These are phyloP conservation scores for Drosophila tani DNA, from an alignment of 1,140 invertebrate species.

Conservation along the genomic window DNA sequence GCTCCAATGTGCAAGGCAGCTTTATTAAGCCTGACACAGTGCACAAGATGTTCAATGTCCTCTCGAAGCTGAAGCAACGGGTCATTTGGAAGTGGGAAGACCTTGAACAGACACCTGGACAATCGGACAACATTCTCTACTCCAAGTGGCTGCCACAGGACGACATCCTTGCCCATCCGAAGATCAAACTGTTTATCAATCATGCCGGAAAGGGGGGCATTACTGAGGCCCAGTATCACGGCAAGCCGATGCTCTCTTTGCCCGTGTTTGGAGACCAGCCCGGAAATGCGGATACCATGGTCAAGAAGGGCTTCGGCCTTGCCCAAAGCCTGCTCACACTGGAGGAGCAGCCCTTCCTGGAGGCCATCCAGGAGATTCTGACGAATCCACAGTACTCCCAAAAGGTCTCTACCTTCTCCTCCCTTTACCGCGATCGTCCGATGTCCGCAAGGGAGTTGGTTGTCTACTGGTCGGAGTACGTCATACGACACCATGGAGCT, in stretches of 20 bases:
- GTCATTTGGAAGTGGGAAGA: conserved; percentile 86
- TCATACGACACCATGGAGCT: conserved; percentile 84
- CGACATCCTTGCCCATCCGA: conserved; percentile 86
- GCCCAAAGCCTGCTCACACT: conserved; percentile 82
- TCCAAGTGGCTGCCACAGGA: conserved; percentile 87
- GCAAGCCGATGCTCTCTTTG: conserved; percentile 86
- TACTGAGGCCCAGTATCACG: conserved; percentile 85
- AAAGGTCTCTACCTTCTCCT: conserved; percentile 52
- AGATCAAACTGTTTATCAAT: conserved; percentile 89
- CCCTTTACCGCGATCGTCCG: conserved; percentile 71
- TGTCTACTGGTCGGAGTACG: conserved; percentile 85
- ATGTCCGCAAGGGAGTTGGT: conserved; percentile 73
- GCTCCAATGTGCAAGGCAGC: conserved; percentile 85
- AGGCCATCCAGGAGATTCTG: conserved; percentile 47
- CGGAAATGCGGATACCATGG: conserved; percentile 49
- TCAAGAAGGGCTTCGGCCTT: conserved; percentile 57
- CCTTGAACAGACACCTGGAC: conserved; percentile 68
- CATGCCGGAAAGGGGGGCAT: conserved; percentile 88
- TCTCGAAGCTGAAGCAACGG: conserved; percentile 84
- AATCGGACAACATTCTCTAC: conserved; percentile 86
- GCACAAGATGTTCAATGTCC: conserved; percentile 84
- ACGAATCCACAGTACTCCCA: conserved; percentile 58
- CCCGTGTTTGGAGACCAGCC: conserved; percentile 85
- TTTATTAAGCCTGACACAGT: conserved; percentile 83
- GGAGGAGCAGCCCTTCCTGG: conserved; percentile 85